These are phyloP conservation scores for Phengaris arion DNA, from an alignment of 2,888 invertebrate species.

Conservation along the genomic window DNA sequence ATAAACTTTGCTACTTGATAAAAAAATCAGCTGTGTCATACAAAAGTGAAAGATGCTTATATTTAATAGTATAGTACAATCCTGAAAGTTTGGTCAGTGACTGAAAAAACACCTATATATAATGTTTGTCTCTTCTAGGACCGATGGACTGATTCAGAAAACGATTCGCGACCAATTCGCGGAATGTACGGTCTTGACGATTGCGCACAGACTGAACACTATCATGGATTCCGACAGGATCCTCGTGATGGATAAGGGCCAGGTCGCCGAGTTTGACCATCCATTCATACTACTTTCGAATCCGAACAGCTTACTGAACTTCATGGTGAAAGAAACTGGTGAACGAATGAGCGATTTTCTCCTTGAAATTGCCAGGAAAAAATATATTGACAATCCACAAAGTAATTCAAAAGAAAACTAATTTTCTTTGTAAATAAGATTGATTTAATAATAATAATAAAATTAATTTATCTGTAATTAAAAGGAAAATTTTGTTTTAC, in stretches of 20 bases:
- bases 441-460: neutral
- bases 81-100: too few species aligned
- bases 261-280: slow-evolving; percentile 84
- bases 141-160: slow-evolving; percentile 88
- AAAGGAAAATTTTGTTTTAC: too few species aligned
- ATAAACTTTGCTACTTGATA: too few species aligned
- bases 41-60: too few species aligned
- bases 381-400: slow-evolving; percentile 44
- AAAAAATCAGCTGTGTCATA: too few species aligned
- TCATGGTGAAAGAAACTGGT: slow-evolving; percentile 85
- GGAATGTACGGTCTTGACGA: slow-evolving; percentile 91
- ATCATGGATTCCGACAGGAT: slow-evolving; percentile 95
- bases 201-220: slow-evolving; percentile 93
- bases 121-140: slow-evolving; percentile 47
- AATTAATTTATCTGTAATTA: neutral
- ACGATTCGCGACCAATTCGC: slow-evolving; percentile 88
- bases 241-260: slow-evolving; percentile 90
- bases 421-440: neutral
- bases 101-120: too few species aligned
- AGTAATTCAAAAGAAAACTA: slow-evolving; percentile 2
- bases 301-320: slow-evolving; percentile 78
- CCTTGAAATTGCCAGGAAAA: slow-evolving; percentile 58
- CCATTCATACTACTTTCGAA: slow-evolving; percentile 82
- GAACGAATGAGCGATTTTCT: slow-evolving; percentile 61
- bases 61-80: too few species aligned